These are phyloP conservation scores for Hydraecia micacea DNA, from an alignment of 2,888 invertebrate genomes.

Conservation along the genomic window DNA sequence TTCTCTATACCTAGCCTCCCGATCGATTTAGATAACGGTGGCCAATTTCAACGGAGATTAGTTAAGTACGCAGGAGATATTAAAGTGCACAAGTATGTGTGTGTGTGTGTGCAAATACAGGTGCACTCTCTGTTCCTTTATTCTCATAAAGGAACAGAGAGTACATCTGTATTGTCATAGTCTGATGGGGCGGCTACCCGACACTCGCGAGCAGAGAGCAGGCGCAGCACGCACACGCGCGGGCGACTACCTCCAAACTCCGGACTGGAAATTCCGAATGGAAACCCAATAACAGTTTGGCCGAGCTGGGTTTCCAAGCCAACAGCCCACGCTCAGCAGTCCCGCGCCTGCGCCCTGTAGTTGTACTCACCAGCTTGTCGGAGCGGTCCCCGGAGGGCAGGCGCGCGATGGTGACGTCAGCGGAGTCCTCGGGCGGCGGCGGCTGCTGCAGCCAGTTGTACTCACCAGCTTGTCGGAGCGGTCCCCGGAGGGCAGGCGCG, in stretches of 20 bases:
- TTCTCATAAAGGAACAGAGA: background rate
- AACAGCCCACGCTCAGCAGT: too few relatives aligned
- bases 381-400: constrained; percentile 96
- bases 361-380: constrained; percentile 92
- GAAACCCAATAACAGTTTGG: too few relatives aligned
- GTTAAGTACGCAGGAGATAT: background rate
- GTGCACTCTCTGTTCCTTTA: background rate
- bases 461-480: constrained; percentile 95
- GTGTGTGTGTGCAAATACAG: background rate
- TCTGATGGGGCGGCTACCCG: background rate
- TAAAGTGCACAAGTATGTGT: background rate
- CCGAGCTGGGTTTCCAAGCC: too few relatives aligned
- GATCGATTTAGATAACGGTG: background rate
- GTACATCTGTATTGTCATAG: background rate
- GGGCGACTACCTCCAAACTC: too few relatives aligned
- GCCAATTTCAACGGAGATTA: background rate
- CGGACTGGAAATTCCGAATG: too few relatives aligned
- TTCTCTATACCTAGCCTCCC: background rate
- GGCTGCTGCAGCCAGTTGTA: constrained; percentile 98
- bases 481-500: constrained; percentile 96
- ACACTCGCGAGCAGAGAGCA: background rate
- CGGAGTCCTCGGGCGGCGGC: constrained; percentile 97
- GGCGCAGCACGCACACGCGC: too few relatives aligned
- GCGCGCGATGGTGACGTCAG: constrained; percentile 95
- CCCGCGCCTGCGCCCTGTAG: too few relatives aligned